Evolutionary conservation across 1,140 invertebrate species (phyloP).

Genomic region (Drosophila saltans): DNA sequence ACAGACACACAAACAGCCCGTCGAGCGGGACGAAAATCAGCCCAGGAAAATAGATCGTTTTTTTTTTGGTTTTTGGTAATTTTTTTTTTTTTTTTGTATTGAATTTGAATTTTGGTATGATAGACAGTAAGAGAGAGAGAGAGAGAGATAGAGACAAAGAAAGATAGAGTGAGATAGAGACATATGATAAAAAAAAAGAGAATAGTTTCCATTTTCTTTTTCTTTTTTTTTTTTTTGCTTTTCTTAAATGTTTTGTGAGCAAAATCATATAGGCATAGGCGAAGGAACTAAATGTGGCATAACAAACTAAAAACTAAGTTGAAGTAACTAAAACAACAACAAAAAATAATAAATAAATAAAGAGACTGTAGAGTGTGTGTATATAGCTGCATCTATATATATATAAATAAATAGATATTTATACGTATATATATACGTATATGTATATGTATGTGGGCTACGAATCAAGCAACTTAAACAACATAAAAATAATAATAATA

Average conservation of each 20-base stretch:
- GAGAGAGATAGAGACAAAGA: conserved; percentile 38
- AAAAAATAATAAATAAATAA: conserved; percentile 17
- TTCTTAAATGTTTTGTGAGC: conserved; percentile 45
- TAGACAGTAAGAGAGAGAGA: conserved; percentile 47
- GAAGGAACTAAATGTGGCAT: conserved; percentile 45
- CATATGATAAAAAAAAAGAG: conserved; percentile 44
- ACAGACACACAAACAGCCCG: conserved; percentile 82
- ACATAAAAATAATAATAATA: conserved; percentile 37
- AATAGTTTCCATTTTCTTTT: conserved; percentile 27
- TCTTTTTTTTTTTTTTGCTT: neutral
- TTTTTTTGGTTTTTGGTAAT: conserved; percentile 44
- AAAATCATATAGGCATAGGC: conserved; percentile 54
- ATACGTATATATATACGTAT: neutral
- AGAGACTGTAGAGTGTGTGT: conserved; percentile 12
- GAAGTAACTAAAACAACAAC: conserved; percentile 68
- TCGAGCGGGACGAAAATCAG: conserved; percentile 83
- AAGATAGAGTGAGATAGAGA: conserved; percentile 39
- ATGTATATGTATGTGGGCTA: neutral
- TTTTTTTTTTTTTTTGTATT: conserved; percentile 46
- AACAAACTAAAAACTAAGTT: conserved; percentile 63
- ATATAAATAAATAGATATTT: neutral
- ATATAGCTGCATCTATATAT: neutral
- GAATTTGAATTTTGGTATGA: conserved; percentile 44
- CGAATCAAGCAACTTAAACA: conserved; percentile 7
- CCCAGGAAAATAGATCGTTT: conserved; percentile 79